Percentiles rank a stretch among this genome's conserved stretches.
Conservation (phyloP, 2,113 vertebrate genomes). For the Hippocampus abdominalis region DNA sequence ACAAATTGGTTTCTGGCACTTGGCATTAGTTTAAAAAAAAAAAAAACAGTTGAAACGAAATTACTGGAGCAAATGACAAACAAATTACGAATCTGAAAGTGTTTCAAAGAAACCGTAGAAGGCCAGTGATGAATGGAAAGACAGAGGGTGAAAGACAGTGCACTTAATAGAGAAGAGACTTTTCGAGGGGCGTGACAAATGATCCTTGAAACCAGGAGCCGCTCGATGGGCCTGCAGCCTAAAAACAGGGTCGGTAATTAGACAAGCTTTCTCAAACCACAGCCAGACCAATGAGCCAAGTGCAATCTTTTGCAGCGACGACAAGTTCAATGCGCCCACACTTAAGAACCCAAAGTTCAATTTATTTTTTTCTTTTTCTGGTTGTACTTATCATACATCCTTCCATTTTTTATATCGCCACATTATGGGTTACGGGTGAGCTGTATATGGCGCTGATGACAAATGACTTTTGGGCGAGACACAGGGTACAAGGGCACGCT, state of each 20-base stretch:
- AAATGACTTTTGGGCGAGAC: neutral
- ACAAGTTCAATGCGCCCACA: neutral
- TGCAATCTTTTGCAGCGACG: neutral
- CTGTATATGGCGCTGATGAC: no score
- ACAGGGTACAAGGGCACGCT: neutral
- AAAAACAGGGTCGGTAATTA: conserved; percentile 44
- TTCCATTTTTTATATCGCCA: no score
- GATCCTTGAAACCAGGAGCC: conserved; percentile 38
- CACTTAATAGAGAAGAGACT: conserved; percentile 28
- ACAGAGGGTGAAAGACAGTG: conserved; percentile 13
- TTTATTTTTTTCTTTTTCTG: no score
- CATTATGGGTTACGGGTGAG: no score
- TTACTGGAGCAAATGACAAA: neutral
- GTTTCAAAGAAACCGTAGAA: neutral
- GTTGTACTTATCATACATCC: no score
- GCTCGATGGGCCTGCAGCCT: conserved; percentile 36
- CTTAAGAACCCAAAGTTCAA: neutral
- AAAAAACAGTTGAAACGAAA: neutral
- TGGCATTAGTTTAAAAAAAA: neutral
- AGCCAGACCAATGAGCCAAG: neutral
- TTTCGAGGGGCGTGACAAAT: conserved; percentile 51
- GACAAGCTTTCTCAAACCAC: conserved; percentile 13
- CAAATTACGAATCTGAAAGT: neutral
- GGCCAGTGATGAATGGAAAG: conserved; percentile 24
- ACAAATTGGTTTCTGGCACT: neutral